Evolutionary conservation across 2,113 vertebrate species (phyloP).

Genomic region (Heptranchias perlo): DNA sequence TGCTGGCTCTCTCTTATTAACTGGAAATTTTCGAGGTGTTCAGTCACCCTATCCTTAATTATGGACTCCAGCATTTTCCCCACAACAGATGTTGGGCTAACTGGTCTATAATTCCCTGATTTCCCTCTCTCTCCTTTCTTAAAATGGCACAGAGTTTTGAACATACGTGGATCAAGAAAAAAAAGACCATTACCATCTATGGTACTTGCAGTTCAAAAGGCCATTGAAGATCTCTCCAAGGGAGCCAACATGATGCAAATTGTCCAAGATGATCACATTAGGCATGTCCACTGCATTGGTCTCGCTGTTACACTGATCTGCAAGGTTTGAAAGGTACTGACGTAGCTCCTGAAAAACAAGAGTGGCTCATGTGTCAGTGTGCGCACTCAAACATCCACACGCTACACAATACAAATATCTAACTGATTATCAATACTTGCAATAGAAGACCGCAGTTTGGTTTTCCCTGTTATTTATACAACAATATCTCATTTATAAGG

Average conservation of each 20-base stretch:
- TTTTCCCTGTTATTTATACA: not conserved
- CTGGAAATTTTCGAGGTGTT: too few relatives aligned
- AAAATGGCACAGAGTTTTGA: not conserved
- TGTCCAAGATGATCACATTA: slow-evolving; percentile 90
- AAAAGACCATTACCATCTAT: slow-evolving; percentile 67
- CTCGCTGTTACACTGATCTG: slow-evolving; percentile 81
- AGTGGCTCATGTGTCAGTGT: not conserved
- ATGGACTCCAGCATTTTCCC: too few relatives aligned
- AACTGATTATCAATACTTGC: not conserved
- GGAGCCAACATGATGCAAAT: slow-evolving; percentile 88
- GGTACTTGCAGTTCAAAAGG: slow-evolving; percentile 88
- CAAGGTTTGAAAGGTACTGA: slow-evolving; percentile 86
- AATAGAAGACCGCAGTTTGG: not conserved
- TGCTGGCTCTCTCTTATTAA: too few relatives aligned
- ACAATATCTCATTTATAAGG: not conserved
- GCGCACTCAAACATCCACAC: not conserved
- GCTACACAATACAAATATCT: not conserved
- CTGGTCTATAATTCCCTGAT: too few relatives aligned
- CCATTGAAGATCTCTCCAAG: slow-evolving; percentile 95
- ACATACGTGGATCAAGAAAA: not conserved
- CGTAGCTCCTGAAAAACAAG: slow-evolving; percentile 70
- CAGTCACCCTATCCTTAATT: too few relatives aligned
- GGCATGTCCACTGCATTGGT: slow-evolving; percentile 71
- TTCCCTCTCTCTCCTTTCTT: too few relatives aligned
- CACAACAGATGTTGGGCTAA: too few relatives aligned